A percentile compares a stretch with the other conserved stretches of the same genome.
Evolutionary conservation across 2,888 invertebrate genomes (phyloP).

Genomic region (Drosophila monieri): DNA sequence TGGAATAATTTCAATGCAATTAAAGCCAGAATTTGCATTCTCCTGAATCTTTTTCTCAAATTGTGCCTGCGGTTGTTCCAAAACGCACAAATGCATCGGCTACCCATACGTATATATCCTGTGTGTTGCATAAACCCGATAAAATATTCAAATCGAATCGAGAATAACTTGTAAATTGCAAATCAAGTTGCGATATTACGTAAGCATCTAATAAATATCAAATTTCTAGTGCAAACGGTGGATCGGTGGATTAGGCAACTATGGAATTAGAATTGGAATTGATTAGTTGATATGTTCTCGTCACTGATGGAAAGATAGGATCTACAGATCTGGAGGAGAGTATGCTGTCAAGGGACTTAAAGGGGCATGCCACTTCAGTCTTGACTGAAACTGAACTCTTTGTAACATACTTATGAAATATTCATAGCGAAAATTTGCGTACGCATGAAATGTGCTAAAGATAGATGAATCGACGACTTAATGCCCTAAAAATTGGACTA

Average conservation of each 20-base stretch:
- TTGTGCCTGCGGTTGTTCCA: conserved; percentile 7
- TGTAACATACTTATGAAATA: conserved; percentile 44
- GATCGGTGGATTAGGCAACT: conserved; percentile 37
- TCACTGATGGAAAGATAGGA: background rate
- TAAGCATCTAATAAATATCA: conserved; percentile 70
- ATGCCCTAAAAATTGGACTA: background rate
- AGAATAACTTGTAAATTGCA: conserved; percentile 57
- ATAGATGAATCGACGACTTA: conserved; percentile 7
- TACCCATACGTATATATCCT: conserved; percentile 50
- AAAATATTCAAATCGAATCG: conserved; percentile 42
- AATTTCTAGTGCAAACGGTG: conserved; percentile 42
- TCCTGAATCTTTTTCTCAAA: background rate
- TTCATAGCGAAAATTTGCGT: conserved; percentile 45
- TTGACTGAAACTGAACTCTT: conserved; percentile 8
- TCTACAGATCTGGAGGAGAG: background rate
- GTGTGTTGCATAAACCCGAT: conserved; percentile 36
- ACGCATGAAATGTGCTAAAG: conserved; percentile 8
- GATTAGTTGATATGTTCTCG: conserved; percentile 50
- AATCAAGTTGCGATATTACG: conserved; percentile 49
- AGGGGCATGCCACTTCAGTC: conserved; percentile 1
- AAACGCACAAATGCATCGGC: conserved; percentile 28
- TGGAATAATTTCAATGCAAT: background rate
- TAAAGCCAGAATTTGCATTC: background rate
- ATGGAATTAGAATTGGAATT: conserved; percentile 45
- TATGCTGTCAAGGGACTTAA: background rate